Percentiles rank a stretch among this genome's conserved stretches.
phyloP scores from a whole-genome alignment of 2,797 vertebrate genomes.

The Miichthys miiuy region DNA sequence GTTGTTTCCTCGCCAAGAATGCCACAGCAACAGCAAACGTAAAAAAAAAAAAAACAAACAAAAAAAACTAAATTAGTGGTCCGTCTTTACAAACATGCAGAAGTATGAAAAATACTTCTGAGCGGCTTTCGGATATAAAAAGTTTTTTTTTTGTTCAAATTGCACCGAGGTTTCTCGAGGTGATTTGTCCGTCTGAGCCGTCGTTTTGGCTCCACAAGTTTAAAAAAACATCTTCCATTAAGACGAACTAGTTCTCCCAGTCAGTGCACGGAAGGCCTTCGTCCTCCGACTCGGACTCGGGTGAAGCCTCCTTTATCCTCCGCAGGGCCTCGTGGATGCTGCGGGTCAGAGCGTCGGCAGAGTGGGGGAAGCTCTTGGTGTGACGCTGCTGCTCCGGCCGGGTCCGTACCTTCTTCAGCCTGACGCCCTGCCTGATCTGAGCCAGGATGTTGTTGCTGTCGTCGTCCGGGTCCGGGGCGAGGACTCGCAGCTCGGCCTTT shows the following conservation, averaged over 20 bases:
- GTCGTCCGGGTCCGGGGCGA: constrained; percentile 93
- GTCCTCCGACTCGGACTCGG: constrained; percentile 97
- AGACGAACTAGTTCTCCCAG: constrained; percentile 91
- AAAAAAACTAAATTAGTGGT: constrained; percentile 54
- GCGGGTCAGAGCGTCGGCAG: constrained; percentile 94
- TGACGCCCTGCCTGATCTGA: constrained; percentile 96
- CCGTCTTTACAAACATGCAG: constrained; percentile 57
- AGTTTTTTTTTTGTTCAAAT: constrained; percentile 57
- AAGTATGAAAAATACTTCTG: constrained; percentile 41
- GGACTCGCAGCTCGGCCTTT: constrained; percentile 95
- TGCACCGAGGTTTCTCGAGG: constrained; percentile 48
- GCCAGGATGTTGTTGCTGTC: constrained; percentile 98
- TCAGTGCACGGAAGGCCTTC: constrained; percentile 93
- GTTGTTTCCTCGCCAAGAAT: constrained; percentile 56
- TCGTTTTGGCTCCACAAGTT: constrained; percentile 34
- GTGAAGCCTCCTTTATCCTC: constrained; percentile 97
- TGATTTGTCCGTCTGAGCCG: constrained; percentile 23
- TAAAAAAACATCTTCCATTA: neutral
- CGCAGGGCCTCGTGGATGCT: constrained; percentile 98
- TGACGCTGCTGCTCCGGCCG: constrained; percentile 88
- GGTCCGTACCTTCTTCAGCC: constrained; percentile 91
- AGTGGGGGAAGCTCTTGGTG: constrained; percentile 86
- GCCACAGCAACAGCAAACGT: constrained; percentile 44
- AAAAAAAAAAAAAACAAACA: constrained; percentile 44
- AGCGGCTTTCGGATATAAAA: constrained; percentile 36